Conservation (phyloP, 2,113 vertebrate species). For the Cardinalis cardinalis region DNA sequence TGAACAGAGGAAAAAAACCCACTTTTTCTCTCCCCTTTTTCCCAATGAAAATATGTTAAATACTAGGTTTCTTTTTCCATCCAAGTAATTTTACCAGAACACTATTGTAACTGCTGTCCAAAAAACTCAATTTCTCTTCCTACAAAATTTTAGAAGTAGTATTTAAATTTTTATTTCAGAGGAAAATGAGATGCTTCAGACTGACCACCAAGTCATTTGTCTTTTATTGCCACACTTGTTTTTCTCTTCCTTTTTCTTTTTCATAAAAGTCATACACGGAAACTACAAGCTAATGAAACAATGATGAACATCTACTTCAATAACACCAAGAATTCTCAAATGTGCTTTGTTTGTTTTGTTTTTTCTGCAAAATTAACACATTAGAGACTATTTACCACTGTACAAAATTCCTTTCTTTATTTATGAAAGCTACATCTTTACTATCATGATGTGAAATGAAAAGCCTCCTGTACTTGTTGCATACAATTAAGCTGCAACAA, state of each 20-base stretch:
- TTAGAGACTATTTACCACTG: conserved; percentile 86
- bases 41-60: neutral
- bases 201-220: neutral
- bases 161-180: neutral
- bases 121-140: neutral
- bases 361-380: conserved; percentile 82
- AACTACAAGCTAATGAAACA: conserved; percentile 63
- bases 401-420: conserved; percentile 86
- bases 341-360: conserved; percentile 64
- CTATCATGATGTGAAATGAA: conserved; percentile 87
- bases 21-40: neutral
- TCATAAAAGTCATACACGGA: conserved; percentile 36
- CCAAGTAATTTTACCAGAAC: neutral
- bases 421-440: conserved; percentile 87
- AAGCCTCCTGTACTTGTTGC: conserved; percentile 94
- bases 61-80: neutral
- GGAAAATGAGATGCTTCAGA: neutral
- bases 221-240: neutral
- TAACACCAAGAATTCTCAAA: conserved; percentile 56
- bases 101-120: neutral
- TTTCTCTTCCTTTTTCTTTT: conserved; percentile 44
- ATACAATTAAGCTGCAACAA: conserved; percentile 91
- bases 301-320: conserved; percentile 58
- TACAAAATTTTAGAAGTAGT: neutral
- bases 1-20: neutral